Conservation (phyloP, 53 echinoderm and acorn worm genomes). For the Zoroaster sp. region DNA sequence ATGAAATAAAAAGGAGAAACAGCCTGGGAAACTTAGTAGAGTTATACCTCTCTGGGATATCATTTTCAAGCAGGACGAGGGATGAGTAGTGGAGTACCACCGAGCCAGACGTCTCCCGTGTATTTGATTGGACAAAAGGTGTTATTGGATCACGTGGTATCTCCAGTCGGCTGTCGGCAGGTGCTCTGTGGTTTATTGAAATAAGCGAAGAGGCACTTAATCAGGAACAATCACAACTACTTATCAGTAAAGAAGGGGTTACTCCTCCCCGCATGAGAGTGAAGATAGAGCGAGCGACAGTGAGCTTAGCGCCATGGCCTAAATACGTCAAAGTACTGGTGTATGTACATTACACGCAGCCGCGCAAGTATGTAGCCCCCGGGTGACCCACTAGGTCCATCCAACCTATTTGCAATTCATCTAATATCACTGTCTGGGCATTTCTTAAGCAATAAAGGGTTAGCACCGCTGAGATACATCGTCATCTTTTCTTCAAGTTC, state of each 20-base stretch:
- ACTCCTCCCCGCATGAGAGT: background rate
- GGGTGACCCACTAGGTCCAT: background rate
- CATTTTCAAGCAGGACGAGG: background rate
- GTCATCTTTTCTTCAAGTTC: background rate
- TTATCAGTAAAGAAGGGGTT: background rate
- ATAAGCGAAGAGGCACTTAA: constrained; percentile 15
- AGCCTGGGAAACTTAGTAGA: background rate
- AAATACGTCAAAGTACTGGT: constrained; percentile 34
- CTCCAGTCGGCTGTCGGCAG: background rate
- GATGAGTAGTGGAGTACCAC: background rate
- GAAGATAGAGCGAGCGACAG: background rate
- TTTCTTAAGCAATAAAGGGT: constrained; percentile 32
- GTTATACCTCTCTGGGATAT: background rate
- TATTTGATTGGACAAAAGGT: constrained; percentile 39
- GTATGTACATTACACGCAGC: background rate
- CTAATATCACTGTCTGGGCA: constrained; percentile 17
- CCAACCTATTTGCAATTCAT: constrained; percentile 43
- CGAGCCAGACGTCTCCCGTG: background rate
- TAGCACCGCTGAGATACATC: background rate
- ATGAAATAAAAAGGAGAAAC: background rate
- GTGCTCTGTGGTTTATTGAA: background rate
- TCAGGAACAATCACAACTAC: constrained; percentile 43
- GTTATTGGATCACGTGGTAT: constrained; percentile 28
- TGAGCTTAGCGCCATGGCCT: constrained; percentile 14
- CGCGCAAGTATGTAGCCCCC: constrained; percentile 4